These are phyloP conservation scores for Ischnura elegans DNA, from an alignment of 2,888 invertebrate species.

Conservation along the genomic window DNA sequence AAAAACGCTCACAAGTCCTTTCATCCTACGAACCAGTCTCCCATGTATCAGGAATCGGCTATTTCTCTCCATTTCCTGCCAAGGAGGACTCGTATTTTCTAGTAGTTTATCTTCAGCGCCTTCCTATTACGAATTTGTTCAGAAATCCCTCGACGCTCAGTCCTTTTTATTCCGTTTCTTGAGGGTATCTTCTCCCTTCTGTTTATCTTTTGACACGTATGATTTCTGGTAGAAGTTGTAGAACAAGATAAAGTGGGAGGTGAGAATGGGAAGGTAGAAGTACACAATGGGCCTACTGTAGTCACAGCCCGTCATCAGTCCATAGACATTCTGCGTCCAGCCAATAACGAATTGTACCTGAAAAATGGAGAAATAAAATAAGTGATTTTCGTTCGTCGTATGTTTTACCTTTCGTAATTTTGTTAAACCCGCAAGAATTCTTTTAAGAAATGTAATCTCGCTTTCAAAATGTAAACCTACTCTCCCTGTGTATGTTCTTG, in stretches of 20 bases:
- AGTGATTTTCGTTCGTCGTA: neutral
- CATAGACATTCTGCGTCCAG: constrained; percentile 44
- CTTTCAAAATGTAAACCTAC: too few species aligned
- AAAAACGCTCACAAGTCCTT: neutral
- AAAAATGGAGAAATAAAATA: neutral
- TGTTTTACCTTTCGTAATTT: neutral
- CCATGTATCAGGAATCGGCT: neutral
- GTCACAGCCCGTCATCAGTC: constrained; percentile 12
- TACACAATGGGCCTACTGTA: constrained; percentile 14
- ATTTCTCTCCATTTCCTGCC: neutral
- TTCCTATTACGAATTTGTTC: neutral
- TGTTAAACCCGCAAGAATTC: too few species aligned
- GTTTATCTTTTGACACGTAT: constrained; percentile 2
- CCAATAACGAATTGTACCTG: constrained; percentile 43
- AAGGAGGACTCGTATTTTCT: neutral
- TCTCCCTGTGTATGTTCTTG: too few species aligned
- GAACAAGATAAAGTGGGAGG: neutral
- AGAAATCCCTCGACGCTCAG: neutral
- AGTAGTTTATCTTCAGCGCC: neutral
- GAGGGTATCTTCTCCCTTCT: neutral
- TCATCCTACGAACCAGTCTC: neutral
- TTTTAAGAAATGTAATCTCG: too few species aligned
- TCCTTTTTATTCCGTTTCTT: neutral
- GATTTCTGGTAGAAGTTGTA: constrained; percentile 52
- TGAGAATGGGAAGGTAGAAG: constrained; percentile 24